These are phyloP conservation scores for Neodiprion fabricii DNA, from an alignment of 1,140 invertebrate genomes.

Conservation along the genomic window DNA sequence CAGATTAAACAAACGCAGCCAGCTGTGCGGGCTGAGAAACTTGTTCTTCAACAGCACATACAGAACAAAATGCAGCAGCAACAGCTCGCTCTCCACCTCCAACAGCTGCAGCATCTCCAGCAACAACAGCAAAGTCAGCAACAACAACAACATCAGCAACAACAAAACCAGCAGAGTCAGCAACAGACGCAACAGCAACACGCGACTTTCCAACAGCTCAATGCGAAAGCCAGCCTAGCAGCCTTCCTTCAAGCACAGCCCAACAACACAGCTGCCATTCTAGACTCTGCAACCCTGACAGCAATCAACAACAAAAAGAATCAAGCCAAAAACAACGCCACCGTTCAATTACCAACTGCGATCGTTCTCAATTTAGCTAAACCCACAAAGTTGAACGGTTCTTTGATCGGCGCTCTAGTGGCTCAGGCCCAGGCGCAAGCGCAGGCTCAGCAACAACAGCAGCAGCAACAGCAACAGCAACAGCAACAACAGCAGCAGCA, in stretches of 20 bases:
- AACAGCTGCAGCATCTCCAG: constrained; percentile 66
- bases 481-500: constrained; percentile 43
- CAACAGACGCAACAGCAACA: constrained; percentile 51
- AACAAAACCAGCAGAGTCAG: constrained; percentile 50
- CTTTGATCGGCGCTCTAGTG: constrained; percentile 52
- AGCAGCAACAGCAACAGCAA: constrained; percentile 41
- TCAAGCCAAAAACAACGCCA: constrained; percentile 53
- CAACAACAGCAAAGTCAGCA: constrained; percentile 57
- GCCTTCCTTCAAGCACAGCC: constrained; percentile 63
- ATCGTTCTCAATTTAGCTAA: constrained; percentile 57
- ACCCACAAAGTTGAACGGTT: constrained; percentile 56
- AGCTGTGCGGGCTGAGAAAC: constrained; percentile 58
- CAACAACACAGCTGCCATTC: constrained; percentile 52
- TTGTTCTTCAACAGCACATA: constrained; percentile 72
- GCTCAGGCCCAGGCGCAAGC: constrained; percentile 58
- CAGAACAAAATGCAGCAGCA: constrained; percentile 74
- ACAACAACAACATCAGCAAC: constrained; percentile 44
- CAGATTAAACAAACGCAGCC: constrained; percentile 64
- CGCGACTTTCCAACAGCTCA: constrained; percentile 57
- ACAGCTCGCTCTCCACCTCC: constrained; percentile 62
- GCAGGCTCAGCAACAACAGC: constrained; percentile 35
- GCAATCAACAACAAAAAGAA: constrained; percentile 62
- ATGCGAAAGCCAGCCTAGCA: constrained; percentile 63
- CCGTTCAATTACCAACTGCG: constrained; percentile 55
- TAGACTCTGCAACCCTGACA: constrained; percentile 55